Percentiles rank a stretch among this genome's conserved stretches.
phyloP scores from a whole-genome alignment of 2,797 vertebrate genomes.

The Sorex maritimensis region DNA sequence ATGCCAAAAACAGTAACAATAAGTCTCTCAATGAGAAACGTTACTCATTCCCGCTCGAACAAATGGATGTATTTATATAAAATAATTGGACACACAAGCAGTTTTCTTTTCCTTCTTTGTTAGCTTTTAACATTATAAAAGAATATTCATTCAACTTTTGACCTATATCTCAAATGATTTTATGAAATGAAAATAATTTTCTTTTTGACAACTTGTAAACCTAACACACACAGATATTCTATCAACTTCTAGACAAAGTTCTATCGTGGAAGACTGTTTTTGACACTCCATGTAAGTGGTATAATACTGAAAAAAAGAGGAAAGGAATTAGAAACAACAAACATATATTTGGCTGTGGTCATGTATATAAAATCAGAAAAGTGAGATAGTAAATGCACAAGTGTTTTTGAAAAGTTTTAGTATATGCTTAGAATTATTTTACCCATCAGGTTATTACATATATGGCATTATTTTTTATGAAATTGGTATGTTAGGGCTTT shows the following conservation, averaged over 20 bases:
- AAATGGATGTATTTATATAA: neutral
- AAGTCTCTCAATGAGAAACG: too few relatives aligned
- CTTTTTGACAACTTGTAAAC: neutral
- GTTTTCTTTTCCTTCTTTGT: neutral
- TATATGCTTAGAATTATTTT: neutral
- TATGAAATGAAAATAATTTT: slow-evolving; percentile 21
- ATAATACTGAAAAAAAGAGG: neutral
- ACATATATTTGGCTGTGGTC: too few relatives aligned
- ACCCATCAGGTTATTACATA: neutral
- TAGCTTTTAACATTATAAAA: neutral
- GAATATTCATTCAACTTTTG: neutral
- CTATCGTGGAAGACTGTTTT: neutral
- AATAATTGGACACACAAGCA: neutral
- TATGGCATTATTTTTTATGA: neutral
- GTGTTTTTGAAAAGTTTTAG: neutral
- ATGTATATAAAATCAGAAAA: neutral
- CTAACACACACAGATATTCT: too few relatives aligned
- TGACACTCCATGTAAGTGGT: neutral
- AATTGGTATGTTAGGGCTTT: neutral
- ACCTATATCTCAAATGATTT: neutral
- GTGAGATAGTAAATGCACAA: neutral
- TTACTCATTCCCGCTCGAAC: too few relatives aligned
- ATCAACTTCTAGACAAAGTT: neutral
- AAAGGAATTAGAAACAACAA: neutral
- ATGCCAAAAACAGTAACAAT: too few relatives aligned